phyloP scores from a whole-genome alignment of 2,113 vertebrate genomes.

The Ceuthmochares aereus region DNA sequence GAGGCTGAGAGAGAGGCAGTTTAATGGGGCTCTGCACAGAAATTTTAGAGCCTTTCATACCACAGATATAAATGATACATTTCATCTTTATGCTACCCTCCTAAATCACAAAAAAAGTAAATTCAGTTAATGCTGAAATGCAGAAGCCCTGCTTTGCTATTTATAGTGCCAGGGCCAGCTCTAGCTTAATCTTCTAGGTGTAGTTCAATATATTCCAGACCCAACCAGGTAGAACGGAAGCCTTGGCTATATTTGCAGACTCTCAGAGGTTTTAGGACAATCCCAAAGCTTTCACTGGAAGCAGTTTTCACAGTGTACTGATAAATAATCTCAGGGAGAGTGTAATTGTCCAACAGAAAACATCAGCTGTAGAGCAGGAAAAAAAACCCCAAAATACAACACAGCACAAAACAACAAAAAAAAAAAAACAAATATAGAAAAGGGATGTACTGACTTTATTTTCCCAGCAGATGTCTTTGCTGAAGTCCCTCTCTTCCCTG shows the following conservation, averaged over 20 bases:
- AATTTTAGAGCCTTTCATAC: constrained; percentile 31
- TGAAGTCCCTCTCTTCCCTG: not conserved
- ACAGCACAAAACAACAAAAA: not conserved
- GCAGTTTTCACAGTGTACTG: not conserved
- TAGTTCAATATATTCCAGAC: constrained; percentile 44
- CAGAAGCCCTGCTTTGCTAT: constrained; percentile 23
- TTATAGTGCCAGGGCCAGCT: not conserved
- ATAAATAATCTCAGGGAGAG: constrained; percentile 14
- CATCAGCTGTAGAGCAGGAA: not conserved
- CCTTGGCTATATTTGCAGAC: constrained; percentile 1
- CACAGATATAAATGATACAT: constrained; percentile 44
- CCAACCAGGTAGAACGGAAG: constrained; percentile 35
- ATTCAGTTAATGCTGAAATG: constrained; percentile 18
- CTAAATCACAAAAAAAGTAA: constrained; percentile 38
- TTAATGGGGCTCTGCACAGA: constrained; percentile 18
- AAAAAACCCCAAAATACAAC: fast-evolving
- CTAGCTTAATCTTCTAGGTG: constrained; percentile 38
- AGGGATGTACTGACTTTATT: not conserved
- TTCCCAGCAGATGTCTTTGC: constrained; percentile 48
- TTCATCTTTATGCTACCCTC: constrained; percentile 27
- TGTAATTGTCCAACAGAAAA: not conserved
- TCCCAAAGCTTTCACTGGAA: not conserved
- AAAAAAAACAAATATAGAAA: not conserved
- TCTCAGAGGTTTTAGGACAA: constrained; percentile 27
- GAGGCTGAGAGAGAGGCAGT: not conserved